Conservation (phyloP, 2,888 invertebrate species). For the Catonia carolina region DNA sequence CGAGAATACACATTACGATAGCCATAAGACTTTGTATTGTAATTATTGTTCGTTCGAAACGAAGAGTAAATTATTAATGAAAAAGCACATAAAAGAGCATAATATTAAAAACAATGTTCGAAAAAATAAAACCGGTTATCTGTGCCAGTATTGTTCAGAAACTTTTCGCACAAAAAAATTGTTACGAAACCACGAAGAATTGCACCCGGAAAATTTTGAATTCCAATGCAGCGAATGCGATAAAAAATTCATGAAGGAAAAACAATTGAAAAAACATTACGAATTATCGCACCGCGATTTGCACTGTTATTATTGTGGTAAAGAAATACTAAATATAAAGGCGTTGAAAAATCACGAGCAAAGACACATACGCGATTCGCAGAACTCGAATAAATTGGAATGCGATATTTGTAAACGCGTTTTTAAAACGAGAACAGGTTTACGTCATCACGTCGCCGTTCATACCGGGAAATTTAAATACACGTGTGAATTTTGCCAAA, state of each 20-base stretch:
- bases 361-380: slow-evolving; percentile 26
- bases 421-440: slow-evolving; percentile 31
- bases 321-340: slow-evolving; percentile 26
- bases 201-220: slow-evolving; percentile 23
- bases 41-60: background rate
- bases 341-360: slow-evolving; percentile 27
- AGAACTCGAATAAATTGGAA: slow-evolving; percentile 1
- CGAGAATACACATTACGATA: too few relatives aligned
- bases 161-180: slow-evolving; percentile 24
- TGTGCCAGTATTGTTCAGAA: slow-evolving; percentile 26
- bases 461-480: slow-evolving; percentile 33
- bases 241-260: slow-evolving; percentile 25
- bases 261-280: slow-evolving; percentile 29
- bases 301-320: slow-evolving; percentile 30
- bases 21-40: background rate
- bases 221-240: slow-evolving; percentile 27
- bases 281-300: slow-evolving; percentile 27
- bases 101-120: background rate
- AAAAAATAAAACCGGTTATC: background rate
- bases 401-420: slow-evolving; percentile 28
- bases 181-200: slow-evolving; percentile 24
- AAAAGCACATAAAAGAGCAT: background rate
- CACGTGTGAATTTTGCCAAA: slow-evolving; percentile 30
- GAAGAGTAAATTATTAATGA: background rate
- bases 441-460: slow-evolving; percentile 28